These are phyloP conservation scores for Junco hyemalis DNA, from an alignment of 2,113 vertebrate species.

Conservation along the genomic window DNA sequence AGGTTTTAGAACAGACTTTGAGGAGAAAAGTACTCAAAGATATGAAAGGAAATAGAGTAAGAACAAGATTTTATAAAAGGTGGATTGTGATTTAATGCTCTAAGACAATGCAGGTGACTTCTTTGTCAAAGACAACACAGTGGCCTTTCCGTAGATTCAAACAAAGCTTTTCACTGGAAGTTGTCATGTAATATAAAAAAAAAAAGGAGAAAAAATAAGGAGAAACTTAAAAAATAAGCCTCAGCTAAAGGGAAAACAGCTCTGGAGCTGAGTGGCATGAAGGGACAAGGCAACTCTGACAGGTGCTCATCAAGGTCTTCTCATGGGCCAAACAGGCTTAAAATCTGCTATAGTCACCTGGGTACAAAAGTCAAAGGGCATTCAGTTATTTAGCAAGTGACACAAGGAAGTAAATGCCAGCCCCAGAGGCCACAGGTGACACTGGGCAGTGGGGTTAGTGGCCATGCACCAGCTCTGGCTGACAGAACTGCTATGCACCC, in stretches of 20 bases:
- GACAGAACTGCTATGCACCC: not conserved
- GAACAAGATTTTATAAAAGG: not conserved
- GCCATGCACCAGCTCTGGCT: not conserved
- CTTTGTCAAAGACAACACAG: not conserved
- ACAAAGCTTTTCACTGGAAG: not conserved
- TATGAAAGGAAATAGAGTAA: not conserved
- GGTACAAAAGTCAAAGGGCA: not conserved
- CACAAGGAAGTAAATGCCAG: not conserved
- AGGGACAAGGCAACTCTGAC: not conserved
- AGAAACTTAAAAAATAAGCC: not conserved
- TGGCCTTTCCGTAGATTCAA: not conserved
- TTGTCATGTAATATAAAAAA: not conserved
- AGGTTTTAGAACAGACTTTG: conserved; percentile 3
- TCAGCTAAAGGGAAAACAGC: not conserved
- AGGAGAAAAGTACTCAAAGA: not conserved
- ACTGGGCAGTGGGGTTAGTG: fast-evolving
- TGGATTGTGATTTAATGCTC: not conserved
- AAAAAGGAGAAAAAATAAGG: not conserved
- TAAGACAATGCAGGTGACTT: not conserved
- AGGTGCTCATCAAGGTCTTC: not conserved
- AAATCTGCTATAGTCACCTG: not conserved
- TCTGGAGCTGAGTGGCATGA: not conserved
- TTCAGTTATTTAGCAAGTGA: not conserved
- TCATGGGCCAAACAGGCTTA: not conserved
- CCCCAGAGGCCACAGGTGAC: not conserved